Evolutionary conservation across 2,888 invertebrate genomes (phyloP).

Genomic region (Rhagium mordax): DNA sequence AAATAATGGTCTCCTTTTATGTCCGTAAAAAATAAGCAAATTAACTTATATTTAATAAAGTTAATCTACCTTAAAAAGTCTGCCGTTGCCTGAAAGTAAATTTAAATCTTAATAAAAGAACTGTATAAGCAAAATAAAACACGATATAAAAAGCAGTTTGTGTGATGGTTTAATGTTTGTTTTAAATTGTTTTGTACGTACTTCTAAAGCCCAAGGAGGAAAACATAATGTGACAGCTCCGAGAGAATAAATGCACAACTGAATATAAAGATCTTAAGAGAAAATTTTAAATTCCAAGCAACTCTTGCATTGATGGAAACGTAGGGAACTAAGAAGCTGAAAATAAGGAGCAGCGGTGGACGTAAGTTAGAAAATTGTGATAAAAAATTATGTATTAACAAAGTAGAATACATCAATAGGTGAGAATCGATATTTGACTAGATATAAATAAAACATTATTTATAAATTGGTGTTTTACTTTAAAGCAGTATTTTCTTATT

Average conservation of each 20-base stretch:
- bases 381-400: no score
- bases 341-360: neutral
- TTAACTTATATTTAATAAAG: slow-evolving; percentile 32
- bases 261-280: slow-evolving; percentile 11
- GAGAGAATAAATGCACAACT: slow-evolving; percentile 14
- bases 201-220: slow-evolving; percentile 22
- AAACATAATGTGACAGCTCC: slow-evolving; percentile 26
- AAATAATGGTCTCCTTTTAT: slow-evolving; percentile 17
- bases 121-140: slow-evolving; percentile 25
- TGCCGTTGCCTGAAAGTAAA: slow-evolving; percentile 19
- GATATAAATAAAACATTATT: no score
- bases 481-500: no score
- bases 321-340: neutral
- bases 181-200: slow-evolving; percentile 29
- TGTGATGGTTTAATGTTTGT: slow-evolving; percentile 30
- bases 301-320: neutral
- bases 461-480: no score
- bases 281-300: slow-evolving; percentile 16
- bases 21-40: slow-evolving; percentile 25
- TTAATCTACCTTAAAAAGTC: slow-evolving; percentile 32
- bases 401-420: no score
- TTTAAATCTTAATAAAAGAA: slow-evolving; percentile 31
- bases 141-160: slow-evolving; percentile 17
- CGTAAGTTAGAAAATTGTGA: neutral
- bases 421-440: no score